A percentile compares a stretch with the other conserved stretches of the same genome.
These are phyloP conservation scores for Fissipunctia ypsillon DNA, from an alignment of 2,888 invertebrate genomes.

Conservation along the genomic window DNA sequence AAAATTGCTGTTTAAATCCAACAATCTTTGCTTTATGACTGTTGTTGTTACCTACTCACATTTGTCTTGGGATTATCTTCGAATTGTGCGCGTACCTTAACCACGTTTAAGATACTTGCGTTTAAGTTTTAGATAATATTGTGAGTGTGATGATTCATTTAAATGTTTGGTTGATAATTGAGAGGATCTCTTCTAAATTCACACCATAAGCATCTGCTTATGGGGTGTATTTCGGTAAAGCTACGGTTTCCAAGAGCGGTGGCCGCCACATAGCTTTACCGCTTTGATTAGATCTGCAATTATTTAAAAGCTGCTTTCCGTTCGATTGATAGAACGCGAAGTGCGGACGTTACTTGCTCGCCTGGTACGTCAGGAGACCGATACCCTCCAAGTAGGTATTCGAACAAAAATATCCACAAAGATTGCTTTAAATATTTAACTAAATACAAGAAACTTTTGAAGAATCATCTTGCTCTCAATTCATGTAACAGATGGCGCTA, in stretches of 20 bases:
- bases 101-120: neutral
- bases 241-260: too few species aligned
- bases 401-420: neutral
- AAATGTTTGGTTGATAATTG: neutral
- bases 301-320: neutral
- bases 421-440: neutral
- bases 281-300: neutral
- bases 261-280: too few species aligned
- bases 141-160: neutral
- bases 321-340: neutral
- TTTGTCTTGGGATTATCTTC: conserved; percentile 28
- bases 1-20: conserved; percentile 55
- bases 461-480: conserved; percentile 2
- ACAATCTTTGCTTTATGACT: conserved; percentile 54
- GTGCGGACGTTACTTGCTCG: neutral
- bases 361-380: neutral
- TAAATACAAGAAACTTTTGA: neutral
- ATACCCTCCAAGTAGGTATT: neutral
- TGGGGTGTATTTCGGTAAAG: neutral
- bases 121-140: neutral
- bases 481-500: conserved; percentile 34
- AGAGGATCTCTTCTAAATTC: too few species aligned
- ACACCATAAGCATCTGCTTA: too few species aligned
- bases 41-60: conserved; percentile 56
- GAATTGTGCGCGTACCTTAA: conserved; percentile 3